Base-by-base conservation (phyloP, 2,797 vertebrate genomes). In the Lacerta viridis region DNA sequence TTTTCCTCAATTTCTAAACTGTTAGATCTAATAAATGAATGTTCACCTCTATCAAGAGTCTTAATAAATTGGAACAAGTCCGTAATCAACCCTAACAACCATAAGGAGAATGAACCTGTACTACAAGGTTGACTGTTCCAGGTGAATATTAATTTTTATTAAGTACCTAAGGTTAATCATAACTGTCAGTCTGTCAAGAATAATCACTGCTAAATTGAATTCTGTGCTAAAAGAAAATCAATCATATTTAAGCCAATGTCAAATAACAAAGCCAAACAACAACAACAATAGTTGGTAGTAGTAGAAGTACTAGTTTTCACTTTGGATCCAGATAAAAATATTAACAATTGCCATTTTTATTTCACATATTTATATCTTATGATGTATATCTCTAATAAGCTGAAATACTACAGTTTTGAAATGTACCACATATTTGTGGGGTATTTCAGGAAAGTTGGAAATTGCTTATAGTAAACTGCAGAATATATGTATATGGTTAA, bases 131-230 rank as follows among this genome's bases (percentile, higher is more conserved):
- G 71, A 39, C 61, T 39, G 25, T 69, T 69, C 43, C 11, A 84
- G 66, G 50, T 84, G 87, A 59, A 84, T 88, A 78, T 88, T 78
- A 79, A 39, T 59, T 69, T 78, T n/a, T 71, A 39, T 84, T 69
- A 71, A 78, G 27, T 55, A 55, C 10, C 39, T 59, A 72, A 68
- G 72, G 39, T 87, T 77, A 76, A 88, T 83, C 66, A 88, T 69
- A 78, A 66, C 39, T 74, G 50, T 71, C 55, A 74, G 29, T 23
- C 25, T 77, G 41, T 83, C 72, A 55, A 77, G 82, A 88, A 69
- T 83, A 77, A 88, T 41, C 46, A 78, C 41, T 77, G 50, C 17
- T 39, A 83, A 81, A 69, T 23, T 69, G 61, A 83, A 83, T 69
- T 25, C 8, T 55, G 77, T 69, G 64, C 43, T 78, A 59, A n/a